phyloP scores from a whole-genome alignment of 2,113 vertebrate species.

The Hemiprocne comata region DNA sequence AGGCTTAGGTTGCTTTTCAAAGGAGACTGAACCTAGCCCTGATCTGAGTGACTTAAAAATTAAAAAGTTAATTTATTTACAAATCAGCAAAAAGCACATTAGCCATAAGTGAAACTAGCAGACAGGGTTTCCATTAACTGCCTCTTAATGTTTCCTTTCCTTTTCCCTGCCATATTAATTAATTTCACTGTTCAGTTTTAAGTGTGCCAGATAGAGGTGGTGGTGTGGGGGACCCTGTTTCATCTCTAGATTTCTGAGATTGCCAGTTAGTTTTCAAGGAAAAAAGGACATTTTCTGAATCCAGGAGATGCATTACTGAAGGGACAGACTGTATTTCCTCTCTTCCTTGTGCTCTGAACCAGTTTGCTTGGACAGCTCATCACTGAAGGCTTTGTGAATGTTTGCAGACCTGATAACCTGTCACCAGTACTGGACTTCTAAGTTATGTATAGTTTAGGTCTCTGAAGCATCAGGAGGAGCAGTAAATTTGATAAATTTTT shows the following conservation, averaged over 20 bases:
- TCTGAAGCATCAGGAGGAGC: neutral
- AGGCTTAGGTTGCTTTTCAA: neutral
- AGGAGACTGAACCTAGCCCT: neutral
- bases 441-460: neutral
- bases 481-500: neutral
- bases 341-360: neutral
- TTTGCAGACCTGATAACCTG: neutral
- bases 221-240: neutral
- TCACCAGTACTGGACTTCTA: neutral
- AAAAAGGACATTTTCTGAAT: neutral
- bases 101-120: neutral
- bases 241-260: neutral
- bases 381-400: neutral
- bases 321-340: neutral
- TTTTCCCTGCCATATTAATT: neutral
- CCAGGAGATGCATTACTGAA: neutral
- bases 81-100: neutral
- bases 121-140: neutral
- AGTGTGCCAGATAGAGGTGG: neutral
- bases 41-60: neutral
- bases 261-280: neutral
- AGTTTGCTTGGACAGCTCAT: neutral
- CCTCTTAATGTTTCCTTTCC: neutral
- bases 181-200: neutral
- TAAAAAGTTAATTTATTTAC: neutral